phyloP scores from a whole-genome alignment of 2,888 invertebrate species.

The Aspidapion aeneum region DNA sequence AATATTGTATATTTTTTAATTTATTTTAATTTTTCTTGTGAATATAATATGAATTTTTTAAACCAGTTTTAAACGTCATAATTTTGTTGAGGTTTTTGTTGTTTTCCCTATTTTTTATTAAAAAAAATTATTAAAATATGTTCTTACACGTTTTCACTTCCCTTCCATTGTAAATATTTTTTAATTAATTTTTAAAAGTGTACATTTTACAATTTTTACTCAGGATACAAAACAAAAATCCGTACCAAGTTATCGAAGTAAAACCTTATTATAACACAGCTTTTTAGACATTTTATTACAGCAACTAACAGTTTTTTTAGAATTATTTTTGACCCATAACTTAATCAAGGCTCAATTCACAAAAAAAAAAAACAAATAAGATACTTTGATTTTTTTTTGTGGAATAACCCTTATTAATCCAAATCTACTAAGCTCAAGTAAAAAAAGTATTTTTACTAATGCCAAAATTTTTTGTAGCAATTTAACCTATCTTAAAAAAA shows the following conservation, averaged over 20 bases:
- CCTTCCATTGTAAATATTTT: neutral
- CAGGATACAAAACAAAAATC: neutral
- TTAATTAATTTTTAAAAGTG: neutral
- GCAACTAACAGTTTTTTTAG: neutral
- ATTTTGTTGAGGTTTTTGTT: neutral
- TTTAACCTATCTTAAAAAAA: conserved; percentile 9
- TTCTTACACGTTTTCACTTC: neutral
- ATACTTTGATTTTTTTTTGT: no score
- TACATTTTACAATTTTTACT: neutral
- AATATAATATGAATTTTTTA: neutral
- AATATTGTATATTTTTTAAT: neutral
- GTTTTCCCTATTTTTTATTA: neutral
- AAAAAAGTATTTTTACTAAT: neutral
- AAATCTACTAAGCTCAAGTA: no score
- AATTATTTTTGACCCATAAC: conserved; percentile 14
- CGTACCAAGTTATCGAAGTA: neutral
- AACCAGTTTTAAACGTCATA: neutral
- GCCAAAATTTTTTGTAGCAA: conserved; percentile 9
- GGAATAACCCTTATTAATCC: no score
- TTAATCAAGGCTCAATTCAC: neutral
- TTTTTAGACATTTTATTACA: no score
- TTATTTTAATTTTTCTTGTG: neutral
- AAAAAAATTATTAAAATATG: neutral
- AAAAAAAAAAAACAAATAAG: no score
- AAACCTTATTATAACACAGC: no score